Conservation (phyloP, 2,113 vertebrate species). For the Isurus oxyrinchus region DNA sequence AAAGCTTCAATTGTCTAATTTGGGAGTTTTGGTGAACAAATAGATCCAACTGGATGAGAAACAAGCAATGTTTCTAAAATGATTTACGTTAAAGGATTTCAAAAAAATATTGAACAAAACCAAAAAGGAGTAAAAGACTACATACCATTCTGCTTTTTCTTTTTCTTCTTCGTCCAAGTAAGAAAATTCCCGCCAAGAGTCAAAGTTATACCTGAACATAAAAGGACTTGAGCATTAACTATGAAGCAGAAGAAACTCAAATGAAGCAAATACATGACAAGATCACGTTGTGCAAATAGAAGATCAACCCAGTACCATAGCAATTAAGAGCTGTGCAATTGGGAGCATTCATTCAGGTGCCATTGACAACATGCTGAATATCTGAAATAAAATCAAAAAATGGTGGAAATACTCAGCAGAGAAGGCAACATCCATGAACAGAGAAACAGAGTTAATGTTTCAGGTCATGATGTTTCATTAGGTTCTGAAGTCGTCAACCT, state of each 20-base stretch:
- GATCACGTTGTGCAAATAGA: not conserved
- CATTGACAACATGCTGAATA: not conserved
- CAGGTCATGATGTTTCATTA: not conserved
- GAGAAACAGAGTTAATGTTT: not conserved
- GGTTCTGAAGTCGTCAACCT: not conserved
- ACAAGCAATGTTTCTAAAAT: not conserved
- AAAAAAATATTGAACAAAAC: not conserved
- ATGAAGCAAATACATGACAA: no score
- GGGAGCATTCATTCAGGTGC: not conserved
- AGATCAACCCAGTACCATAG: not conserved
- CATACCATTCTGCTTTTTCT: constrained; percentile 97
- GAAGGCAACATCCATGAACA: not conserved
- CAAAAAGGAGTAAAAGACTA: not conserved
- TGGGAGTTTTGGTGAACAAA: not conserved
- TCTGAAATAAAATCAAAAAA: not conserved
- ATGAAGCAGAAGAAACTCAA: not conserved
- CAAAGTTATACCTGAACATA: constrained; percentile 86
- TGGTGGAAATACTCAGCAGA: not conserved
- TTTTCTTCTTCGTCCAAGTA: constrained; percentile 99
- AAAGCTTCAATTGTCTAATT: not conserved
- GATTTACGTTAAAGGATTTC: not conserved
- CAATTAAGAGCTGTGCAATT: not conserved
- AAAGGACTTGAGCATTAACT: constrained; percentile 37
- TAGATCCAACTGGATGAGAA: not conserved
- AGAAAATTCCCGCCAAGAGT: constrained; percentile 98